Evolutionary conservation across 2,888 invertebrate species (phyloP), one percentile per base, ranked within the genome.

Genomic region (Gymnoscelis rufifasciata): DNA sequence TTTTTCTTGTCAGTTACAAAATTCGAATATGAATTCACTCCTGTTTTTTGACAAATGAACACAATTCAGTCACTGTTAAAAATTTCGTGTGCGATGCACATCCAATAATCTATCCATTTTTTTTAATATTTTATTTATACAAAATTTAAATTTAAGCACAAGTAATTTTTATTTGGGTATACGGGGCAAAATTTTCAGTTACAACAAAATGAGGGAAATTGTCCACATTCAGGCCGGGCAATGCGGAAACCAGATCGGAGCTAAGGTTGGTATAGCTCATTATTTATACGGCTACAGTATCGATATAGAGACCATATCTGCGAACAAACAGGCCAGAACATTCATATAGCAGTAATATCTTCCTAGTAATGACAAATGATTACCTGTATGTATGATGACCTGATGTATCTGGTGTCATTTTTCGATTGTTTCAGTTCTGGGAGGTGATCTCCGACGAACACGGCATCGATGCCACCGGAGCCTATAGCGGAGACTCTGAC

Each of bases 171-270:
- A 58, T 65, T 62, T 55, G 54, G 54, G 36, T 55, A 59, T 67
- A 71, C 67, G 46, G 52, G 51, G 46, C 71, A 23, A 81, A 81
- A 80, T 79, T 77, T 4, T 54, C 61, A 51, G 75, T 77, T 60
- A 84, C 79, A 62, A 36, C 57, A 76, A 64, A 60, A 94, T 94
- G 94, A 91, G 94, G 88, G 94, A 94, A 90, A 94, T 94, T 75
- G 93, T 94, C 60, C 93, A 94, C 80, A 89, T 94, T 65, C 94
- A 94, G 80, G 93, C 78, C 54, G 84, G 83, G 53, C 78, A 80
- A 68, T 84, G 83, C 63, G 83, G 83, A 12, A 84, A 84, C 91
- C 94, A 94, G 83, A 94, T 94, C 66, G 94, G 94, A 62, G 92
- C 93, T 47, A 94, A 94, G 91, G 94, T 94, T 76, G 74, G 90